A percentile compares a stretch with the other conserved stretches of the same genome.
phyloP scores from a whole-genome alignment of 2,888 invertebrate species.

The Ypsolopha scabrella region DNA sequence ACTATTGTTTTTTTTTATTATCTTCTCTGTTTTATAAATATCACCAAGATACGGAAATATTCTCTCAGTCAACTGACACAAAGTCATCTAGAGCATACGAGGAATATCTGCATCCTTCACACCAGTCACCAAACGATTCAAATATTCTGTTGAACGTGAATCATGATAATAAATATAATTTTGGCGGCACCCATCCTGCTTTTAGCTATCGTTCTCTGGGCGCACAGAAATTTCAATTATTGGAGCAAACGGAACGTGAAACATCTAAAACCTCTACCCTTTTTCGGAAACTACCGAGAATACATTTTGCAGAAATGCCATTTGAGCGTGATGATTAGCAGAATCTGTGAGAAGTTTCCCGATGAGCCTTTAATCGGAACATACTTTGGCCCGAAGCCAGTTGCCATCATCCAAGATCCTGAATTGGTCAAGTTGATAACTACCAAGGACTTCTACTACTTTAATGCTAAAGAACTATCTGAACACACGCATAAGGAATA shows the following conservation, averaged over 20 bases:
- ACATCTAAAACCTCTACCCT: neutral
- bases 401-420: slow-evolving; percentile 18
- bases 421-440: slow-evolving; percentile 20
- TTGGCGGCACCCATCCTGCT: too few relatives aligned
- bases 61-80: too few relatives aligned
- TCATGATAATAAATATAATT: too few relatives aligned
- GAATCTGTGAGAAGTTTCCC: slow-evolving; percentile 9
- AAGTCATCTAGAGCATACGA: too few relatives aligned
- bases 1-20: too few relatives aligned
- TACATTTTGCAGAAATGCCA: neutral
- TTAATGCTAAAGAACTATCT: slow-evolving; percentile 18
- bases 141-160: too few relatives aligned
- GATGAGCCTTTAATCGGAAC: slow-evolving; percentile 8
- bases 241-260: slow-evolving; percentile 3
- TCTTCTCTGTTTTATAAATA: too few relatives aligned
- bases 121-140: too few relatives aligned
- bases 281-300: slow-evolving; percentile 1
- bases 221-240: neutral
- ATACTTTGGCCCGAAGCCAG: slow-evolving; percentile 8
- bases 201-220: too few relatives aligned
- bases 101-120: too few relatives aligned
- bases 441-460: slow-evolving; percentile 24
- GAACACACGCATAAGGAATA: slow-evolving; percentile 16
- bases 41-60: too few relatives aligned
- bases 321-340: neutral